Base-by-base conservation (phyloP, 2,888 invertebrate genomes). In the Diplazon laetatorius region DNA sequence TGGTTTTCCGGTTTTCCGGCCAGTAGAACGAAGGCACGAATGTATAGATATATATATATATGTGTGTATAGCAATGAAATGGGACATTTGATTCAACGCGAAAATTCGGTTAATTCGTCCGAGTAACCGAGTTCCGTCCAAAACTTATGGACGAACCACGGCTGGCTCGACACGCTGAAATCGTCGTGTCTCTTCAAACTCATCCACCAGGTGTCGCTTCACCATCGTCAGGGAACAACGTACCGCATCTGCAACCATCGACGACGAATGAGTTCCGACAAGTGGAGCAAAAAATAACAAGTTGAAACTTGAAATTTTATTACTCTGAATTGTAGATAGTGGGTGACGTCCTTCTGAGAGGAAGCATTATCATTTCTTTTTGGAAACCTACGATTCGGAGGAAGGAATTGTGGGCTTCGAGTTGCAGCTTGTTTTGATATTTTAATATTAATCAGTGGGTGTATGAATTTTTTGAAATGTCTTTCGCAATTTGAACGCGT, bases 71-170 rank as follows among this genome's bases (percentile, higher is more conserved):
- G 16, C 1, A n/a, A 68, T 39, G 16, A 5, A 20, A 39, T 16
- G 30, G 18, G 1, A 48, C 8, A 37, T 60, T 74, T 74, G 59
- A 74, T 74, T 65, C 44, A 69, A 69, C 57, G 14, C 25, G 52
- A 69, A 68, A 73, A 78, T 65, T 52, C 70, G 16, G 35, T 70
- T 46, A 55, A 66, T 62, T 70, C 59, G 20, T 55, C 44, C 70
- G 39, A 37, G 44, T 55, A 71, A 74, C 74, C 50, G 65, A 65
- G 44, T 78, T 73, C 59, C 44, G 44, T 25, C 44, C 57, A 35
- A 30, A 14, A 39, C 30, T 18, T 6, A 9, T 5, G 37, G 9
- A 39, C 22, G 0, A 52, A 52, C 39, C 50, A 37, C 25, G n/a
- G 37, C n/a, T 63, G 10, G 16, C 18, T 25, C 44, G 30, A 16